Conservation (phyloP, 2,888 invertebrate genomes). For the Eutolmus rufibarbis region DNA sequence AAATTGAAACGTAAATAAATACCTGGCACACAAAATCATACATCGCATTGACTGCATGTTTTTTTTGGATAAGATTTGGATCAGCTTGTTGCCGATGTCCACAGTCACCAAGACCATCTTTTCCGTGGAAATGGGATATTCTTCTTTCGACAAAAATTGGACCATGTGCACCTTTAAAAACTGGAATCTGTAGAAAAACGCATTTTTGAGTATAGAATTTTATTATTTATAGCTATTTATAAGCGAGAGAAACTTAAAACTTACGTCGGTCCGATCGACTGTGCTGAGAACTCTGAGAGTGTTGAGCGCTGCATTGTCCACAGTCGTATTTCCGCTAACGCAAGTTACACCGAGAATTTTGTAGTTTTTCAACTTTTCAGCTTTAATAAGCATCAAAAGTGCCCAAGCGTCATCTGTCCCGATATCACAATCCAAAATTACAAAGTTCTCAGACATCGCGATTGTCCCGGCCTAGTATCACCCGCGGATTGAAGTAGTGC, state of each 20-base stretch:
- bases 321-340: conserved; percentile 75
- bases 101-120: conserved; percentile 76
- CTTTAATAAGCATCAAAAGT: conserved; percentile 66
- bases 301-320: conserved; percentile 74
- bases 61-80: conserved; percentile 63
- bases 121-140: conserved; percentile 67
- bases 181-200: conserved; percentile 68
- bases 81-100: conserved; percentile 62
- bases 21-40: conserved; percentile 68
- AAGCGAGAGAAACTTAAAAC: conserved; percentile 51
- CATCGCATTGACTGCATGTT: conserved; percentile 70
- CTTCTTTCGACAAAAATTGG: conserved; percentile 58
- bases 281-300: conserved; percentile 72
- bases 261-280: conserved; percentile 69
- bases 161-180: conserved; percentile 70
- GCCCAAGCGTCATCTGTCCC: conserved; percentile 74
- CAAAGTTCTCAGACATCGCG: conserved; percentile 50
- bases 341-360: conserved; percentile 75
- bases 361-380: conserved; percentile 57
- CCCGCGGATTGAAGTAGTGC: not conserved
- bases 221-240: not conserved
- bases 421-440: conserved; percentile 70
- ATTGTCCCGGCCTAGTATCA: not conserved
- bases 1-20: conserved; percentile 39
- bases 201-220: not conserved